Base-by-base conservation (phyloP, 2,113 vertebrate species). In the Phalacrocorax carbo region DNA sequence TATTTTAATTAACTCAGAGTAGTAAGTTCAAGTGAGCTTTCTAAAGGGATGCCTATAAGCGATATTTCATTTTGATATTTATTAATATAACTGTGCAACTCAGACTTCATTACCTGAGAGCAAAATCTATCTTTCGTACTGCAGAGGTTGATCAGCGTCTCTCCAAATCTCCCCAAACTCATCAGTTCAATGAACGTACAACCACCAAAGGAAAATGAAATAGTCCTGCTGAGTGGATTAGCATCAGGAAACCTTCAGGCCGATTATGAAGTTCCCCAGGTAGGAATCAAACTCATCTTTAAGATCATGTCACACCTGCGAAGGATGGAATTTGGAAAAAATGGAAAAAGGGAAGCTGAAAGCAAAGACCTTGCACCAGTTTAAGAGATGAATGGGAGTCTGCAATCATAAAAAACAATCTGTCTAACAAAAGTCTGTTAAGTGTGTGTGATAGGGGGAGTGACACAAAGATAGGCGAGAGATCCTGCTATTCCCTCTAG, bases 191-290 rank as follows among this genome's bases (percentile, higher is more conserved):
- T 99, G 97, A 99, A 98, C 0, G 98, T 99, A 70, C 98, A 99
- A 88, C 98, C 99, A 75, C 99, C 99, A 16, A 99, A 99, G 97
- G 99, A 99, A 97, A 99, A 99, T 85, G 99, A 99, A 97, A 98
- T 99, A 93, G 98, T 99, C 38, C 98, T 99, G 77, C 97, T 99
- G 42, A 99, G 98, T 79, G 99, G 99, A 80, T 97, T 99, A 97
- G 92, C 98, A 46, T 97, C 99, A 78, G 98, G 98, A 89, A 97
- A 96, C 78, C 98, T 98, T 89, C 98, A 98, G 85, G 91, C 96
- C 2, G 98, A 98, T 84, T 98, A 98, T 82, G 95, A 98, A 82
- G 97, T 98, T 92, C 96, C 98, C 83, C 99, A 99, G 98, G 99
- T 99, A 98, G 96, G 97, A 76, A 71, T 64, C 77, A 86, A 70